Evolutionary conservation across 1,140 invertebrate species (phyloP), one percentile per base, ranked within the genome.

Genomic region (Tetramorium simillimum): DNA sequence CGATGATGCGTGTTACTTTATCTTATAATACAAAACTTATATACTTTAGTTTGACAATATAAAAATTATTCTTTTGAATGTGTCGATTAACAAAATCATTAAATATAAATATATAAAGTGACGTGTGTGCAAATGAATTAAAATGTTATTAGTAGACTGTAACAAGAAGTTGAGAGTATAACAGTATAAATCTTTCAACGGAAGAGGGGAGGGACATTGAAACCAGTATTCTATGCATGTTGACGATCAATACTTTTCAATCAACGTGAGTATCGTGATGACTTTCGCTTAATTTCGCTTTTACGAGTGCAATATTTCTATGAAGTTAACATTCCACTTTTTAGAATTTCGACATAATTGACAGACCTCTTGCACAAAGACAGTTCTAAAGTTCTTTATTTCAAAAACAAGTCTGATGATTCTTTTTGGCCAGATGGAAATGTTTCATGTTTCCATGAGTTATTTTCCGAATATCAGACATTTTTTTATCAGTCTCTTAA

Each of bases 191-290:
- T 67, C 28, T 67, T 78, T n/a, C 6, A 33, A 9, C 18, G 10
- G 10, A 53, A 18, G 14, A n/a, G 16, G 16, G 5, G 18, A 10
- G 18, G 6, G 16, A 43, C 21, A 21, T 16, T 40, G 37, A 43
- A 43, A 40, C 9, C 16, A 37, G 21, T 7, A 7, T 63, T 49
- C 14, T 24, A 46, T 58, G 24, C 6, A 40, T 51, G 7, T 16
- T n/a, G 43, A 40, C 12, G 18, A 63, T 80, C 76, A 51, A 80
- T 80, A 80, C n/a, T 69, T 53, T 69, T 80, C 46, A 80, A 80
- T 80, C 60, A 69, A 53, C 28, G n/a, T 67, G 28, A 80, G n/a
- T 75, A 40, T 58, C 72, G n/a, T 40, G 46, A 51, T 24, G 43
- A 69, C 60, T 80, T 69, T 80, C 46, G 14, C 14, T 46, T 67